Conservation (phyloP, 1,140 invertebrate species). For the Liolophura sinensis region DNA sequence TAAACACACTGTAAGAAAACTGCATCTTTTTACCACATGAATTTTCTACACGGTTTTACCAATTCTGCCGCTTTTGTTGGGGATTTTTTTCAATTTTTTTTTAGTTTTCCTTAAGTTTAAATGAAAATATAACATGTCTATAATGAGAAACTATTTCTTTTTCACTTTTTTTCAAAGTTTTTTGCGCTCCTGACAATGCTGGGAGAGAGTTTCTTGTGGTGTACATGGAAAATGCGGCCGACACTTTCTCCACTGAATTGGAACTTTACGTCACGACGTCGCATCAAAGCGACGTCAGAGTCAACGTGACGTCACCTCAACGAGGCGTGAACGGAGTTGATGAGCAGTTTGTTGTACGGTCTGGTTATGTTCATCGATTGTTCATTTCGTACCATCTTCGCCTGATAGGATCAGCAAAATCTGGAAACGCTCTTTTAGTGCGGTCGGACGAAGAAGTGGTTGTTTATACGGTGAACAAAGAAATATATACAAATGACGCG, state of each 20-base stretch:
- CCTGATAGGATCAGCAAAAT: constrained; percentile 6
- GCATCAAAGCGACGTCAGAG: constrained; percentile 18
- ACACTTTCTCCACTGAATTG: constrained; percentile 10
- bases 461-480: constrained; percentile 38
- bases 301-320: constrained; percentile 24
- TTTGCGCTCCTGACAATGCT: constrained; percentile 15
- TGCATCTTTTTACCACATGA: no score
- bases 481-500: constrained; percentile 38
- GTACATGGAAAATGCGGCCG: constrained; percentile 21
- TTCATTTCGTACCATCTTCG: constrained; percentile 10
- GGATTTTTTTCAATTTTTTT: no score
- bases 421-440: constrained; percentile 21
- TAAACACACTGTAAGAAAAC: no score
- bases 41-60: no score
- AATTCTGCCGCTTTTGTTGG: no score
- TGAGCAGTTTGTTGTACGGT: constrained; percentile 10
- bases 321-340: constrained; percentile 8
- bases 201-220: constrained; percentile 27
- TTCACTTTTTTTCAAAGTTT: no score
- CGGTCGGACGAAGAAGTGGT: constrained; percentile 30
- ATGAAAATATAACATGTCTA: no score
- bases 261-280: constrained; percentile 32
- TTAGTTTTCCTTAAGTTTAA: no score
- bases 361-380: constrained; percentile 17
- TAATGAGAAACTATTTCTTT: no score